Base-by-base conservation (phyloP, 2,888 invertebrate species). In the Lasioglossum calceatum region DNA sequence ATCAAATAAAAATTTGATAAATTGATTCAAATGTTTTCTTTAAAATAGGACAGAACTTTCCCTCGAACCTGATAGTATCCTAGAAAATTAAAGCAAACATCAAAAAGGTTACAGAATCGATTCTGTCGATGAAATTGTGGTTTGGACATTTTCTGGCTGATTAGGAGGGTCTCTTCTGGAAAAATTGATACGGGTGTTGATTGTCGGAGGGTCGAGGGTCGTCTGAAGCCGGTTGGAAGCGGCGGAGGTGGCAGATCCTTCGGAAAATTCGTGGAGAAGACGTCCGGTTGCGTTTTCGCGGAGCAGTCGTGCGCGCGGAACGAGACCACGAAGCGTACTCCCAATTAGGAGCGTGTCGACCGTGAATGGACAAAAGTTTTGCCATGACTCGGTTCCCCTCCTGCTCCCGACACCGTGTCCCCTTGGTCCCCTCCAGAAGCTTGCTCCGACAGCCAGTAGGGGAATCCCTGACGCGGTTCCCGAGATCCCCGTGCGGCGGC, bases 401-500 rank as follows among this genome's bases (percentile, higher is more conserved):
- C 39, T 67, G 64, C 42, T 75, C 71, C 78, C 90, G 87, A 86
- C 92, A 70, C 89, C 73, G 44, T 50, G 58, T 44, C 58, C 42
- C 50, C 42, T 70, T 54, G 58, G 42, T 47, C 58, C 85, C 79
- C 81, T 77, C 92, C 84, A 54, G 79, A 47, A 75, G 42, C 74
- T 72, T 74, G 77, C 84, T 79, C 78, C 84, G 78, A 58, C 75
- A 73, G 70, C 88, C 82, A 89, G 91, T 91, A 89, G 92, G 93
- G 93, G 91, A 91, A 93, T 93, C 92, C 92, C 92, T 87, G 88
- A 91, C 87, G 80, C 88, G 91, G 91, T 95, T 95, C 87, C 89
- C 93, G 94, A 94, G 94, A 95, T 94, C 92, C 94, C 94, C 95
- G 94, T 87, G 92, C 89, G 94, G 94, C 92, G 95, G 95, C 94